Percentiles rank a stretch among this genome's conserved stretches.
Conservation (phyloP, 2,888 invertebrate genomes). For the Nineta flava region DNA sequence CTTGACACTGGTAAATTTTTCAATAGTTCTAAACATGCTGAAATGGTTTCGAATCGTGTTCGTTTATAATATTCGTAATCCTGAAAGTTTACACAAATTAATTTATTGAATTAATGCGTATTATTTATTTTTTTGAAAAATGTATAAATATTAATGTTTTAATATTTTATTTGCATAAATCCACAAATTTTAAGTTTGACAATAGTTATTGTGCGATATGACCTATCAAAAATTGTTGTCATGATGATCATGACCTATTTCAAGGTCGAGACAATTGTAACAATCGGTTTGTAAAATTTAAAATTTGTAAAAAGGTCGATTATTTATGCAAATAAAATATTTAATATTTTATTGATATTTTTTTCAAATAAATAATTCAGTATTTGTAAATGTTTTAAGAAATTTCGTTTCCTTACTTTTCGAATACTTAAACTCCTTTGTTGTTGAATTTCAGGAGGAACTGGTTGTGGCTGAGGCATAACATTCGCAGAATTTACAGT, state of each 20-base stretch:
- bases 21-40: conserved; percentile 64
- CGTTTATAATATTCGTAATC: conserved; percentile 74
- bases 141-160: background rate
- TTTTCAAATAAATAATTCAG: too few relatives aligned
- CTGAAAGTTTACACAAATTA: conserved; percentile 29
- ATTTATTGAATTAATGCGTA: background rate
- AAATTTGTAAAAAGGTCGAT: too few relatives aligned
- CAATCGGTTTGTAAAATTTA: too few relatives aligned
- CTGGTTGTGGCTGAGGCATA: conserved; percentile 44
- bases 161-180: too few relatives aligned
- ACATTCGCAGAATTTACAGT: conserved; percentile 10
- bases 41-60: conserved; percentile 72
- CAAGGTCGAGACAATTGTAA: too few relatives aligned
- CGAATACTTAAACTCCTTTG: conserved; percentile 67
- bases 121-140: background rate
- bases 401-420: conserved; percentile 38
- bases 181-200: too few relatives aligned
- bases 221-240: too few relatives aligned
- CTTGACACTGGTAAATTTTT: conserved; percentile 25
- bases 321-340: too few relatives aligned
- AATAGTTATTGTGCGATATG: too few relatives aligned
- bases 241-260: too few relatives aligned
- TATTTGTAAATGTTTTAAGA: too few relatives aligned
- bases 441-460: conserved; percentile 69
- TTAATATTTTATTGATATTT: too few relatives aligned